Evolutionary conservation across 2,113 vertebrate genomes (phyloP).

Genomic region (Athene cunicularia): DNA sequence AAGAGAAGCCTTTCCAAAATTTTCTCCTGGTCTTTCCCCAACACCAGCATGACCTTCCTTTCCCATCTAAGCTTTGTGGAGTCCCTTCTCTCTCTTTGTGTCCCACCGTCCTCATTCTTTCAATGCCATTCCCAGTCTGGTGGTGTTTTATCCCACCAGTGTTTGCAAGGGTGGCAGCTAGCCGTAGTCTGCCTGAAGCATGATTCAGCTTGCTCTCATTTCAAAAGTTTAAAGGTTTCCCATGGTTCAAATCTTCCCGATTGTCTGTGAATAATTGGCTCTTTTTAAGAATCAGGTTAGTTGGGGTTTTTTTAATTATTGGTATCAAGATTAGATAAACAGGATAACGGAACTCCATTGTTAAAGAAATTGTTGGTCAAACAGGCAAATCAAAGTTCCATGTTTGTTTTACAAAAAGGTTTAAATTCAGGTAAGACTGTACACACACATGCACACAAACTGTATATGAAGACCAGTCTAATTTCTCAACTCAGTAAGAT

Average conservation of each 20-base stretch:
- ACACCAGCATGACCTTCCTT: not conserved
- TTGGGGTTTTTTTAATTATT: not conserved
- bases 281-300: not conserved
- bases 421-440: not conserved
- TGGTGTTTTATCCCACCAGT: not conserved
- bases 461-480: not conserved
- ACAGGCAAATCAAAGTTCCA: not conserved
- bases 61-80: not conserved
- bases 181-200: not conserved
- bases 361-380: not conserved
- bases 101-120: not conserved
- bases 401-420: not conserved
- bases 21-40: not conserved
- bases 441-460: not conserved
- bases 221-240: slow-evolving; percentile 28
- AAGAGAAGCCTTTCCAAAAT: not conserved
- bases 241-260: not conserved
- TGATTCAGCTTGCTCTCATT: not conserved
- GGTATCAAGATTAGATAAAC: not conserved
- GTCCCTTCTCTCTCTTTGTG: not conserved
- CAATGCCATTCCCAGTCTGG: slow-evolving; percentile 1
- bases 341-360: not conserved
- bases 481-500: not conserved
- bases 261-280: not conserved
- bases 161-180: not conserved